Conservation (phyloP, 2,113 vertebrate genomes). For the Cyphomyrus plagiostoma region DNA sequence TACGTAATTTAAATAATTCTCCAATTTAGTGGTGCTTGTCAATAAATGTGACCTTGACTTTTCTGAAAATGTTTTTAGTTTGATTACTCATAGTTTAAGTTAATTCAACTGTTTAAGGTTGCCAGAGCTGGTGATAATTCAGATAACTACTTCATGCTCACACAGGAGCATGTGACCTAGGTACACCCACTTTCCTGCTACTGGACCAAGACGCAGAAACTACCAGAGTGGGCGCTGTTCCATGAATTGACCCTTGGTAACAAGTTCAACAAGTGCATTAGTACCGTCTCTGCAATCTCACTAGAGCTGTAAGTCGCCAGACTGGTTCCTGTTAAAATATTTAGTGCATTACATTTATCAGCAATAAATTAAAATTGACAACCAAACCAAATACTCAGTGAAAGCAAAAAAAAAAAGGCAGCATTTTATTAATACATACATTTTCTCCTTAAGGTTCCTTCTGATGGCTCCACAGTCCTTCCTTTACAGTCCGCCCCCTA, state of each 20-base stretch:
- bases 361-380: background rate
- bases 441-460: slow-evolving; percentile 58
- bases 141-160: slow-evolving; percentile 78
- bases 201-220: slow-evolving; percentile 48
- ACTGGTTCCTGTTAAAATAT: background rate
- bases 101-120: slow-evolving; percentile 48
- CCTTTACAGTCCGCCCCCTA: slow-evolving; percentile 82
- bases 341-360: background rate
- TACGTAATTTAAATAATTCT: background rate
- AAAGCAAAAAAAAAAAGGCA: background rate
- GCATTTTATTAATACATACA: background rate
- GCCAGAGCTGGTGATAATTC: slow-evolving; percentile 78
- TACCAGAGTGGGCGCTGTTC: slow-evolving; percentile 82
- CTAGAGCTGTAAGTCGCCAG: slow-evolving; percentile 67
- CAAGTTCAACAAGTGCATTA: slow-evolving; percentile 65
- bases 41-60: background rate
- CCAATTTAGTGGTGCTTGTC: background rate
- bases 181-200: slow-evolving; percentile 72
- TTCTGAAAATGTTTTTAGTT: background rate
- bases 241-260: slow-evolving; percentile 73
- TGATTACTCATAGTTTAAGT: background rate
- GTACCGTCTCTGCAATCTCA: slow-evolving; percentile 64
- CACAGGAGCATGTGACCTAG: slow-evolving; percentile 77
- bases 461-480: slow-evolving; percentile 77
- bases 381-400: background rate